Percentiles rank a stretch among this genome's conserved stretches.
These are phyloP conservation scores for Hepsetus odoe DNA, from an alignment of 2,113 vertebrate species.

Conservation along the genomic window DNA sequence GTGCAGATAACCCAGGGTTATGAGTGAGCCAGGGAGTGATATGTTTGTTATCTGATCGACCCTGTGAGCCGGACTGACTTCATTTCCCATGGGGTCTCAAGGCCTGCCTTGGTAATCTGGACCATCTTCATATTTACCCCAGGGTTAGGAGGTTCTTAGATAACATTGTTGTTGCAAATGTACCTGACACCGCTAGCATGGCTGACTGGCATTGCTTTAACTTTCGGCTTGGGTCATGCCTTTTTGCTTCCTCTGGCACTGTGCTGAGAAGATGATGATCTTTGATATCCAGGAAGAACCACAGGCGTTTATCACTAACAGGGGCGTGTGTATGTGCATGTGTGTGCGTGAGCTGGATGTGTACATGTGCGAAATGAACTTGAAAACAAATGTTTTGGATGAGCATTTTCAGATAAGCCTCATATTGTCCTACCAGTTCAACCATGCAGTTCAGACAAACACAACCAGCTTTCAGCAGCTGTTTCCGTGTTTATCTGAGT, in stretches of 20 bases:
- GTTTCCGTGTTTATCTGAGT: neutral
- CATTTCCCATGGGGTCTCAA: slow-evolving; percentile 39
- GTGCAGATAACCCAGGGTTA: slow-evolving; percentile 29
- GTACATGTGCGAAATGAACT: neutral
- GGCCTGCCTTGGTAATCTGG: slow-evolving; percentile 32
- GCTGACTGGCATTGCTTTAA: slow-evolving; percentile 29
- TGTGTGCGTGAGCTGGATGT: neutral
- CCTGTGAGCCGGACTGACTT: slow-evolving; percentile 32
- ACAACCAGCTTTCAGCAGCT: neutral
- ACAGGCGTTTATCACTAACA: neutral
- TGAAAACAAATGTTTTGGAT: slow-evolving; percentile 6
- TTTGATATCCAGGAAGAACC: slow-evolving; percentile 23
- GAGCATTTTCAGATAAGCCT: neutral
- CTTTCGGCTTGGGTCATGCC: neutral
- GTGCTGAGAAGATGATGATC: neutral
- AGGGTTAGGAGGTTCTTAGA: slow-evolving; percentile 29
- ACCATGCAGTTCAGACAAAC: neutral
- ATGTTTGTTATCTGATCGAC: slow-evolving; percentile 39
- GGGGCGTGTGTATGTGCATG: neutral
- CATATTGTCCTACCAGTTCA: slow-evolving; percentile 8
- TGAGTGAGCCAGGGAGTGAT: slow-evolving; percentile 29
- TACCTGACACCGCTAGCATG: slow-evolving; percentile 22
- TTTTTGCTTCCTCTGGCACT: slow-evolving; percentile 18
- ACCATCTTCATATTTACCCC: slow-evolving; percentile 40
- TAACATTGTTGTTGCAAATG: slow-evolving; percentile 45